Base-by-base conservation (phyloP, 1,140 invertebrate species). In the Meteorus sp. region DNA sequence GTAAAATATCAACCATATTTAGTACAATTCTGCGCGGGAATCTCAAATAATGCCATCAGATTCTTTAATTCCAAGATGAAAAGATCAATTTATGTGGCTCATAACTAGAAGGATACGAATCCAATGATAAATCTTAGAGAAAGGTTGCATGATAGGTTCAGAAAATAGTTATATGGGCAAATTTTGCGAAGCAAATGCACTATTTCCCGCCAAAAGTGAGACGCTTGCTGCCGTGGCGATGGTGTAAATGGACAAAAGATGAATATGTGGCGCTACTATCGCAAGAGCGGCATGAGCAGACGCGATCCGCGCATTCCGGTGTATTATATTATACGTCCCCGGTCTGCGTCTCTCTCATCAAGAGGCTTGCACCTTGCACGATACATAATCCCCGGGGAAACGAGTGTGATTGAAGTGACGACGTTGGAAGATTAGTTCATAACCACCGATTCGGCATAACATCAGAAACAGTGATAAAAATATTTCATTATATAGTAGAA, bases 221-320 rank as follows among this genome's bases (percentile, higher is more conserved):
- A 19, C 51, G 53, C 37, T 59, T 67, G 62, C 58, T 47, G 51
- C 37, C 60, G 66, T 58, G 61, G 60, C 62, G 50, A 45, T 33
- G 11, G 29, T 33, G 56, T 41, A 53, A 47, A 62, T 56, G 56
- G n/a, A n/a, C n/a, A n/a, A n/a, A n/a, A n/a, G n/a, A n/a, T n/a
- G n/a, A n/a, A n/a, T n/a, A 53, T 47, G 60, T 61, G 62, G 70
- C 71, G 71, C 71, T 56, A 73, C 65, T 47, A 55, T 73, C 71
- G 66, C 45, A 62, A 60, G 72, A 76, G 71, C n/a, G n/a, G n/a
- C n/a, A n/a, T n/a, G n/a, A n/a, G 71, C 72, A 70, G 61, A 64
- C 61, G 66, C 71, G 72, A 71, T 75, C 73, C 72, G 71, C 71
- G 65, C 71, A 62, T 65, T 61, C 43, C 39, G 60, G 61, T 63